Conservation (phyloP, 2,888 invertebrate genomes). For the Mythimna ferrago region DNA sequence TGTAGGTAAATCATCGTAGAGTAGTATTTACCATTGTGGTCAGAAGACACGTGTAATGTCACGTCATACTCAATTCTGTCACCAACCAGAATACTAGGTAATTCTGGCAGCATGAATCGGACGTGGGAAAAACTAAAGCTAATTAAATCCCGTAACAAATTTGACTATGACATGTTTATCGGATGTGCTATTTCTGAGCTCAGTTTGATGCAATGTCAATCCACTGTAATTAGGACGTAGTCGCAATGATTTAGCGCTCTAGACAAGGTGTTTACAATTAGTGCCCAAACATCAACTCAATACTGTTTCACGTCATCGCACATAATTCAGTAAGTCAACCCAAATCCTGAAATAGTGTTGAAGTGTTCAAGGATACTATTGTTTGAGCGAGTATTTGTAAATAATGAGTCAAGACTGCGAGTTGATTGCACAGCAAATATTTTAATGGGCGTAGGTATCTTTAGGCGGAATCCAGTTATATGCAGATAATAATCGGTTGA, state of each 20-base stretch:
- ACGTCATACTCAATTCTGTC: constrained; percentile 9
- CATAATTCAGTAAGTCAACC: constrained; percentile 76
- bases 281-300: constrained; percentile 67
- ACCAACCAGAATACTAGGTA: constrained; percentile 15
- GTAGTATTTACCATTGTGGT: not conserved
- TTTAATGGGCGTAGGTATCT: constrained; percentile 81
- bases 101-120: constrained; percentile 12
- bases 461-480: constrained; percentile 84
- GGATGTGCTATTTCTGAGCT: constrained; percentile 74
- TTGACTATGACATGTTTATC: constrained; percentile 74
- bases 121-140: constrained; percentile 31
- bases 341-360: constrained; percentile 81
- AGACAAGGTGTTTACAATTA: constrained; percentile 78
- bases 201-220: constrained; percentile 78
- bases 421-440: constrained; percentile 80
- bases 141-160: constrained; percentile 56
- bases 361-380: constrained; percentile 76
- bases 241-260: constrained; percentile 71
- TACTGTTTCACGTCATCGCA: constrained; percentile 69
- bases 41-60: constrained; percentile 20
- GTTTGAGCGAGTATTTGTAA: constrained; percentile 77
- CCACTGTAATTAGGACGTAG: constrained; percentile 70
- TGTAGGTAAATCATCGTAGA: not conserved
- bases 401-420: constrained; percentile 73
- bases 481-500: constrained; percentile 83